Evolutionary conservation across 2,888 invertebrate species (phyloP).

Genomic region (Diplazon laetatorius): DNA sequence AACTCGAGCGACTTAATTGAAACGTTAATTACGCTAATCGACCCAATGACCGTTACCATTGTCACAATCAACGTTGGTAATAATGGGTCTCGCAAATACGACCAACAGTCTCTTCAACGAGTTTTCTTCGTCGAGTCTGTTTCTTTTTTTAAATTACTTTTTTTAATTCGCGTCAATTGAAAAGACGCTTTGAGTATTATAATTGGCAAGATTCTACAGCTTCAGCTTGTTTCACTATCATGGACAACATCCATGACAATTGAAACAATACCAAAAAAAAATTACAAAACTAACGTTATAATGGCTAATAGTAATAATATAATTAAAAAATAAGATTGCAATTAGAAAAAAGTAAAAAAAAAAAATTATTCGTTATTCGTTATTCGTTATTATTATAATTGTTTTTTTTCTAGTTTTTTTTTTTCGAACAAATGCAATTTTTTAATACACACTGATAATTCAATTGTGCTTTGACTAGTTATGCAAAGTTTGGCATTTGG

Average conservation of each 20-base stretch:
- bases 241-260: no score
- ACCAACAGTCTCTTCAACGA: no score
- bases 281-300: no score
- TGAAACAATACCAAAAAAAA: no score
- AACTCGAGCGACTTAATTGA: slow-evolving; percentile 31
- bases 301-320: no score
- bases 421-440: no score
- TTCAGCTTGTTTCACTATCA: no score
- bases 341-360: slow-evolving; percentile 3
- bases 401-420: no score
- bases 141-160: no score
- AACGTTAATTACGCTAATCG: slow-evolving; percentile 61
- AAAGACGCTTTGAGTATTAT: slow-evolving; percentile 23
- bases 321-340: slow-evolving; percentile 32
- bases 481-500: slow-evolving; percentile 63
- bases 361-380: no score
- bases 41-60: slow-evolving; percentile 37
- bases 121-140: no score
- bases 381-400: no score
- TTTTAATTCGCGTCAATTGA: slow-evolving; percentile 32
- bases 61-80: slow-evolving; percentile 51
- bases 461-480: slow-evolving; percentile 64
- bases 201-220: slow-evolving; percentile 30
- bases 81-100: slow-evolving; percentile 24
- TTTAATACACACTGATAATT: slow-evolving; percentile 37